Conservation (phyloP, 2,797 vertebrate genomes). For the Betta splendens region DNA sequence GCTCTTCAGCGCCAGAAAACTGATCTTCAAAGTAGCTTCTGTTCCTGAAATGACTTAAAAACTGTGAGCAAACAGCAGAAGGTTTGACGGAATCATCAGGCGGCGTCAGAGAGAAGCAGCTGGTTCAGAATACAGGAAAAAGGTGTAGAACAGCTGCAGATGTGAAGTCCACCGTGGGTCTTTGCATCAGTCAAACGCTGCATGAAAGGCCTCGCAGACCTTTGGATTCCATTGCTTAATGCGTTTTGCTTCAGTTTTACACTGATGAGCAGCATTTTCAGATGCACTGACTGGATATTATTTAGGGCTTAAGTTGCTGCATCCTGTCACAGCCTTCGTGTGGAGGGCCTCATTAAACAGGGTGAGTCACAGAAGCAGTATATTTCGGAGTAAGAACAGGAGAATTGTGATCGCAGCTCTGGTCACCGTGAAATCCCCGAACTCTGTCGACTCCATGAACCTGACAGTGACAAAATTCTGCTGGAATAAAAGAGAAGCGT, state of each 20-base stretch:
- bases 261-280: constrained; percentile 8
- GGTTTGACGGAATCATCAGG: constrained; percentile 27
- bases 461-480: constrained; percentile 20
- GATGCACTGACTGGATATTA: not conserved
- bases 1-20: constrained; percentile 22
- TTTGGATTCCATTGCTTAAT: too few species aligned
- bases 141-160: not conserved
- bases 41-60: constrained; percentile 34
- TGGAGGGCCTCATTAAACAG: constrained; percentile 39
- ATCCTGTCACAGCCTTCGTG: constrained; percentile 12
- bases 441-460: constrained; percentile 7
- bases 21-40: constrained; percentile 43
- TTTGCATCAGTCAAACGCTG: constrained; percentile 1
- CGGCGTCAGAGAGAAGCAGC: constrained; percentile 19
- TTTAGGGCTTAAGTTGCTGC: too few species aligned
- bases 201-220: constrained; percentile 21
- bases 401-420: constrained; percentile 18
- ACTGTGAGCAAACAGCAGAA: constrained; percentile 39
- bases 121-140: constrained; percentile 16
- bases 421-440: constrained; percentile 33
- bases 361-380: constrained; percentile 11
- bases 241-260: too few species aligned
- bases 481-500: not conserved
- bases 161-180: constrained; percentile 15
- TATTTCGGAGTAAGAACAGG: constrained; percentile 23